A percentile compares a stretch with the other conserved stretches of the same genome.
Evolutionary conservation across 1,140 invertebrate genomes (phyloP).

Genomic region (Aphelenchoides avenae): DNA sequence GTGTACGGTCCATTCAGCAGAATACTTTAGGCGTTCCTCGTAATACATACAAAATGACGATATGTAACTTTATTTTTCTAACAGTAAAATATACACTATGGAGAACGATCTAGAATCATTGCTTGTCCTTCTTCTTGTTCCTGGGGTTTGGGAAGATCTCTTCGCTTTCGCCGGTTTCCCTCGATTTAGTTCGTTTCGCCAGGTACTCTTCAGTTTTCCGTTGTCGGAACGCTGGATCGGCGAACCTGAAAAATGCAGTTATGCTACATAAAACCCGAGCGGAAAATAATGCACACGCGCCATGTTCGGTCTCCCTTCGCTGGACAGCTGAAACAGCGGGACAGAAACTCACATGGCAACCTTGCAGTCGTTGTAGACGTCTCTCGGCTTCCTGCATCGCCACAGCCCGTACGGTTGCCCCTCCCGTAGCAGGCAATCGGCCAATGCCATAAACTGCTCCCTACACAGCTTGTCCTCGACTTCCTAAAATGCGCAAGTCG

Average conservation of each 20-base stretch:
- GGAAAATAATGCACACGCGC: too few species aligned
- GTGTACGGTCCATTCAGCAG: too few species aligned
- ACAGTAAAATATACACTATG: too few species aligned
- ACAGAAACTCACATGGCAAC: constrained; percentile 30
- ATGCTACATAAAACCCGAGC: background rate
- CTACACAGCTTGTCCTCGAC: constrained; percentile 38
- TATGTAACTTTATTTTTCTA: too few species aligned
- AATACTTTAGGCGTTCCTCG: too few species aligned
- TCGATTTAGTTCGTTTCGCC: constrained; percentile 37
- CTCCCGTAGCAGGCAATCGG: constrained; percentile 39
- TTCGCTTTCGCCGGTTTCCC: constrained; percentile 36
- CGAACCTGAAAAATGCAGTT: constrained; percentile 38
- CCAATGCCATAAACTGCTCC: constrained; percentile 14
- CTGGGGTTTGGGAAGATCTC: too few species aligned
- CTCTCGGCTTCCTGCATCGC: constrained; percentile 35
- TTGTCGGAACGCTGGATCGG: constrained; percentile 49
- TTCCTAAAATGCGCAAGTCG: constrained; percentile 29
- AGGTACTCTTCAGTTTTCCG: constrained; percentile 51
- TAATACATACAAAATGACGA: too few species aligned
- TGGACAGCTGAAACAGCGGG: background rate
- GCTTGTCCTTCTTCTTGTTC: too few species aligned
- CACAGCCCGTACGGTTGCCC: constrained; percentile 39
- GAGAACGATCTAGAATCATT: too few species aligned
- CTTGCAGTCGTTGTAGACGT: constrained; percentile 48
- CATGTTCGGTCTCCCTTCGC: too few species aligned